phyloP scores from a whole-genome alignment of 2,113 vertebrate genomes.

The Rattus rattus region DNA sequence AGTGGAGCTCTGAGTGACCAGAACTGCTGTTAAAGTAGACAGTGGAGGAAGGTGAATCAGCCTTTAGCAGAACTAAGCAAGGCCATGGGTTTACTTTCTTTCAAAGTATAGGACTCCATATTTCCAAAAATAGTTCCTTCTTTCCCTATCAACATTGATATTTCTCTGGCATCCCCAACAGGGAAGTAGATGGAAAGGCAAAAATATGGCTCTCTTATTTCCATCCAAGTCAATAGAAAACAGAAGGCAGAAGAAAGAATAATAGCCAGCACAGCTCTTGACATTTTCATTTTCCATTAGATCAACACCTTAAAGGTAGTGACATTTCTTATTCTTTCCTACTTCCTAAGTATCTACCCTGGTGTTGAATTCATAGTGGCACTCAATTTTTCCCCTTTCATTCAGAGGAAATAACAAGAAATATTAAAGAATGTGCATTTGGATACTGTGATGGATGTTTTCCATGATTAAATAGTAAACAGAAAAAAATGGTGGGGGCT shows the following conservation, averaged over 20 bases:
- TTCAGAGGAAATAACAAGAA: background rate
- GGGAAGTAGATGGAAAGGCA: background rate
- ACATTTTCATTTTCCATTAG: constrained; percentile 37
- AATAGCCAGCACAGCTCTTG: background rate
- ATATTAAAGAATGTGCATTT: background rate
- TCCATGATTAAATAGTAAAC: background rate
- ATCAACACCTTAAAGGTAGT: background rate
- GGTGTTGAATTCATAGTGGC: background rate
- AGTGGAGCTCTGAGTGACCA: too few relatives aligned
- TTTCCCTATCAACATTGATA: background rate
- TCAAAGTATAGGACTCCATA: too few relatives aligned
- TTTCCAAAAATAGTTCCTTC: background rate
- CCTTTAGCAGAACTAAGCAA: too few relatives aligned
- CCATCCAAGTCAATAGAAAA: background rate
- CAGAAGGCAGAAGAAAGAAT: background rate
- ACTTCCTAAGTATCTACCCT: background rate
- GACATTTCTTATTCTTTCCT: constrained; percentile 11
- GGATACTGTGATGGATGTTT: background rate
- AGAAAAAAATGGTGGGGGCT: background rate
- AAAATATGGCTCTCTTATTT: background rate
- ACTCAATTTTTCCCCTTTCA: background rate
- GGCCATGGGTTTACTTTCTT: too few relatives aligned
- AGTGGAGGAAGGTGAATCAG: too few relatives aligned
- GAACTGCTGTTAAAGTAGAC: too few relatives aligned
- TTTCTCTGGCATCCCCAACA: background rate